Percentiles rank a stretch among this genome's conserved stretches.
phyloP scores from a whole-genome alignment of 2,113 vertebrate species.

The Campylomormyrus tamandua region DNA sequence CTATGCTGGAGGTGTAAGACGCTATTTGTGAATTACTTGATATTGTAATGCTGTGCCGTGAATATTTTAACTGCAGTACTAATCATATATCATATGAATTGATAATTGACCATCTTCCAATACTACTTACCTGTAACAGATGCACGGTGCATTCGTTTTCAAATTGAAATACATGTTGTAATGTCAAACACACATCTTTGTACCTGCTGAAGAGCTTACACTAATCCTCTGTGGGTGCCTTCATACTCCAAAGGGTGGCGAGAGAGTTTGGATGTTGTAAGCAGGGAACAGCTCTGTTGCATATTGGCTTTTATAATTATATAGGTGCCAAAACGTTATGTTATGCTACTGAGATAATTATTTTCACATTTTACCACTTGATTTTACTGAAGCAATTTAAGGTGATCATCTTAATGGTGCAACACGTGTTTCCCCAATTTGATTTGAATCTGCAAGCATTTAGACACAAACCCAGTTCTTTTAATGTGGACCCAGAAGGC shows the following conservation, averaged over 20 bases:
- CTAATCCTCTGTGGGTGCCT: neutral
- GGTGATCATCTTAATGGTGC: neutral
- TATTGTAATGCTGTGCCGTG: neutral
- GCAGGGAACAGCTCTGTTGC: neutral
- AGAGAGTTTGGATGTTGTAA: neutral
- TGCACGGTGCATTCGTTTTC: neutral
- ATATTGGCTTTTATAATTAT: neutral
- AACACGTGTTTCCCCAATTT: neutral
- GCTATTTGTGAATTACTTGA: neutral
- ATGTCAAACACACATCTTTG: neutral
- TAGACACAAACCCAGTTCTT: neutral
- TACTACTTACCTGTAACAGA: neutral
- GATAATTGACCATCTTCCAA: neutral
- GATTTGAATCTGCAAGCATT: neutral
- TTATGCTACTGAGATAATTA: neutral
- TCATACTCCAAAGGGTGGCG: neutral
- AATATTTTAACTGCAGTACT: neutral
- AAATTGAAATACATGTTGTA: neutral
- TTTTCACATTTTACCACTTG: neutral
- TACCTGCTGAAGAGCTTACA: neutral
- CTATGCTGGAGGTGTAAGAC: neutral
- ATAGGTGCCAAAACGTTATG: neutral
- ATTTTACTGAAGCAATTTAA: neutral
- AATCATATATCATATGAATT: neutral
- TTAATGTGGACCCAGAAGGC: neutral